Base-by-base conservation (phyloP, 2,888 invertebrate species). In the Theodoxus fluviatilis region DNA sequence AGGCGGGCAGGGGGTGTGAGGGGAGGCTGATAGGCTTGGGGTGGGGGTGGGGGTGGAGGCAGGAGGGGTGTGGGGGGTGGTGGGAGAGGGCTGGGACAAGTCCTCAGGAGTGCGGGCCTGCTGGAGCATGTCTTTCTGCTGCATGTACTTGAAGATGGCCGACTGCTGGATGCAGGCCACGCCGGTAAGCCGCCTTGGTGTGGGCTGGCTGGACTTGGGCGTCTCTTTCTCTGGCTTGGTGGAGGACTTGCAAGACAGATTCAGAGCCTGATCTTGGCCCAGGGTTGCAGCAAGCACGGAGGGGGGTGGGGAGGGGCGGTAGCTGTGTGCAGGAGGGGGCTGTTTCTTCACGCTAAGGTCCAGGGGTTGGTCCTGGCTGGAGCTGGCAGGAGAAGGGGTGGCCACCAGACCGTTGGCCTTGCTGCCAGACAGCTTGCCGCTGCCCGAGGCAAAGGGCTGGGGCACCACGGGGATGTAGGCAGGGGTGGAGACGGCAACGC, bases 311-410 rank as follows among this genome's bases (percentile, higher is more conserved):
- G 68, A 69, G 2, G 57, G 31, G n/a, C 59, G 43, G 61, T 67
- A 70, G 70, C 74, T 70, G 71, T 78, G 78, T 31, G 83, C 83
- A 33, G 75, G 71, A 9, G 75, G 81, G 66, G 79, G 81, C 52
- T 78, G 76, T 73, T 75, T 79, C 83, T 94, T 95, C 4, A 94
- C 92, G 2, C 95, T 95, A 78, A 98, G 90, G 88, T 98, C 97
- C 70, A 98, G 88, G 0, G 98, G 97, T 55, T 65, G 71, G 55
- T 71, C 71, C 22, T 78, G 69, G 76, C 73, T 66, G 71, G 68
- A 68, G 63, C 71, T 66, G 43, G 22, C 33, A 12, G 33, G 18
- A 9, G 67, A 18, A 33, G 40, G 64, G 18, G 37, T 37, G 22
- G 37, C 47, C 31, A 43, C 2, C 9, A 31, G n/a, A 22, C 40